A percentile compares a stretch with the other conserved stretches of the same genome.
phyloP scores from a whole-genome alignment of 2,888 invertebrate genomes.

The Stictocephala bisonia region DNA sequence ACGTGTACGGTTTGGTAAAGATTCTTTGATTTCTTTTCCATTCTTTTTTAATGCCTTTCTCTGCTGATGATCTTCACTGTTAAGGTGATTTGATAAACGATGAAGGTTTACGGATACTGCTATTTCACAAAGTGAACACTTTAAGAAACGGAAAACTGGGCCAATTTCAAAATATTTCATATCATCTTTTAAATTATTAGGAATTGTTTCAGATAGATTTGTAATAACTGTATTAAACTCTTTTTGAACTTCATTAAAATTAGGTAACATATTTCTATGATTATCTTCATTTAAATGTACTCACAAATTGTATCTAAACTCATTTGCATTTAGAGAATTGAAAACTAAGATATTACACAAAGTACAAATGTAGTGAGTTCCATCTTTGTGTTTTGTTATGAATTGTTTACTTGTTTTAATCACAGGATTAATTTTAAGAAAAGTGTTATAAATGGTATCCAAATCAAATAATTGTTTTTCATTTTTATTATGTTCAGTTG shows the following conservation, averaged over 20 bases:
- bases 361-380: background rate
- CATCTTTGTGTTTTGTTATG: slow-evolving; percentile 6
- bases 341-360: background rate
- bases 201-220: background rate
- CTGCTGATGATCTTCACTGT: background rate
- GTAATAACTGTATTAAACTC: background rate
- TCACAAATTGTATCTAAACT: background rate
- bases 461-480: background rate
- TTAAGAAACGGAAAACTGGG: background rate
- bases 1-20: background rate
- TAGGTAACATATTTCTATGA: background rate
- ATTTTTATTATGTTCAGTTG: too few species aligned
- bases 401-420: background rate
- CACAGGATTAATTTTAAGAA: background rate
- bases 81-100: background rate
- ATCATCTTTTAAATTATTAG: background rate
- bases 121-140: background rate
- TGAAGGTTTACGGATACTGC: background rate
- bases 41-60: background rate
- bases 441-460: background rate
- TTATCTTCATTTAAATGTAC: background rate
- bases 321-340: background rate
- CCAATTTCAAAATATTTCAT: slow-evolving; percentile 18
- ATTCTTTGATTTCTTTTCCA: background rate
- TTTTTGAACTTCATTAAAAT: background rate